Percentiles rank a stretch among this genome's conserved stretches.
These are phyloP conservation scores for Hyppa rectilinea DNA, from an alignment of 2,888 invertebrate genomes.

Conservation along the genomic window DNA sequence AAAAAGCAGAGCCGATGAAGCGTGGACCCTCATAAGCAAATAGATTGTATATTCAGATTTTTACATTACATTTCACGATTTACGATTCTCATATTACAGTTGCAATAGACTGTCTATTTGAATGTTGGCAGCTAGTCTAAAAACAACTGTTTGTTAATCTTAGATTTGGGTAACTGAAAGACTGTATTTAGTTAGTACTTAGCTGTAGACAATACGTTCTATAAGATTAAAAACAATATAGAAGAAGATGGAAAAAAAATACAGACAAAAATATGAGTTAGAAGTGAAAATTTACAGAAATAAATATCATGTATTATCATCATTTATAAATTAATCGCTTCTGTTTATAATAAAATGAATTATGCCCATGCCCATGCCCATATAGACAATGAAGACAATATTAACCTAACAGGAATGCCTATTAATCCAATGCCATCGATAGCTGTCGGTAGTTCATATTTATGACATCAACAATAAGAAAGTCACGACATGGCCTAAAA, in stretches of 20 bases:
- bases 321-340: too few species aligned
- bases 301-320: too few species aligned
- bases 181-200: too few species aligned
- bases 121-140: conserved; percentile 19
- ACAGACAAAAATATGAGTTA: too few species aligned
- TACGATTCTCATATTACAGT: conserved; percentile 69
- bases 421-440: neutral
- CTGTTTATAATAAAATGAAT: neutral
- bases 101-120: conserved; percentile 49
- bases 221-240: neutral
- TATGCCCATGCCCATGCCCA: too few species aligned
- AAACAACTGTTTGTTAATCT: neutral
- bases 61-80: too few species aligned
- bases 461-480: conserved; percentile 11
- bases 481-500: conserved; percentile 32
- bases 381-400: neutral
- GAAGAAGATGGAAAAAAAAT: neutral
- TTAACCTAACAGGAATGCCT: neutral
- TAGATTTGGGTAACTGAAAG: neutral
- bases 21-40: conserved; percentile 64
- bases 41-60: conserved; percentile 53
- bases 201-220: neutral
- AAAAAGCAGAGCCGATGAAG: conserved; percentile 67
- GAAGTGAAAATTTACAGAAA: too few species aligned
- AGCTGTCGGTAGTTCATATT: too few species aligned